Percentiles rank a stretch among this genome's conserved stretches.
Evolutionary conservation across 2,113 vertebrate species (phyloP).

Genomic region (Eurystomus gularis): DNA sequence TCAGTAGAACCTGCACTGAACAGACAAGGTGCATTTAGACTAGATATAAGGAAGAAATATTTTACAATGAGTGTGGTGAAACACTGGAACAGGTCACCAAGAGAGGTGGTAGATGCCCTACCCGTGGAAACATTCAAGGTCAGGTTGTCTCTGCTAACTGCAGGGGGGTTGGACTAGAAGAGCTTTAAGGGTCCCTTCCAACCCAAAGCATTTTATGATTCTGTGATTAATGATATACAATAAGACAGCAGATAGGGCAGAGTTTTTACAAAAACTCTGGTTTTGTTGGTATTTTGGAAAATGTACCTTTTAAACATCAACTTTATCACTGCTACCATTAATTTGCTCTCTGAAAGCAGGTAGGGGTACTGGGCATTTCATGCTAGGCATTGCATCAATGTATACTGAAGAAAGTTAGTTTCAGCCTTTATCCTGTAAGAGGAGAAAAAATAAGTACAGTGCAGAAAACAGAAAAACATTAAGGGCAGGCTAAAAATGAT

Average conservation of each 20-base stretch:
- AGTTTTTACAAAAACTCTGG: not conserved
- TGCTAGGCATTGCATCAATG: not conserved
- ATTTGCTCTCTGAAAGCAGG: not conserved
- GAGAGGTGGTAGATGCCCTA: not conserved
- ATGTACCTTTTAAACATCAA: not conserved
- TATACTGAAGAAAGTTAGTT: not conserved
- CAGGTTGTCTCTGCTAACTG: not conserved
- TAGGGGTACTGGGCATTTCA: not conserved
- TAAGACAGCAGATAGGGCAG: not conserved
- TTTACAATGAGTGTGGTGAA: no score
- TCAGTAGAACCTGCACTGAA: not conserved
- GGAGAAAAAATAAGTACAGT: not conserved
- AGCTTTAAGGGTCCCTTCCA: not conserved
- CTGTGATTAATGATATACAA: not conserved
- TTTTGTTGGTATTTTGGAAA: not conserved
- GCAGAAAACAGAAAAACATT: not conserved
- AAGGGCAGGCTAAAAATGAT: not conserved
- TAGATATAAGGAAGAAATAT: not conserved
- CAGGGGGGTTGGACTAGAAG: not conserved
- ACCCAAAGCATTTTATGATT: not conserved
- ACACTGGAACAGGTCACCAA: not conserved
- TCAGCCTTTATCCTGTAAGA: not conserved
- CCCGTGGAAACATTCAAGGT: not conserved
- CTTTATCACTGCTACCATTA: not conserved
- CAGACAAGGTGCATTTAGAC: not conserved